Evolutionary conservation across 2,797 vertebrate species (phyloP).

Genomic region (Schizothorax lantsangensis): DNA sequence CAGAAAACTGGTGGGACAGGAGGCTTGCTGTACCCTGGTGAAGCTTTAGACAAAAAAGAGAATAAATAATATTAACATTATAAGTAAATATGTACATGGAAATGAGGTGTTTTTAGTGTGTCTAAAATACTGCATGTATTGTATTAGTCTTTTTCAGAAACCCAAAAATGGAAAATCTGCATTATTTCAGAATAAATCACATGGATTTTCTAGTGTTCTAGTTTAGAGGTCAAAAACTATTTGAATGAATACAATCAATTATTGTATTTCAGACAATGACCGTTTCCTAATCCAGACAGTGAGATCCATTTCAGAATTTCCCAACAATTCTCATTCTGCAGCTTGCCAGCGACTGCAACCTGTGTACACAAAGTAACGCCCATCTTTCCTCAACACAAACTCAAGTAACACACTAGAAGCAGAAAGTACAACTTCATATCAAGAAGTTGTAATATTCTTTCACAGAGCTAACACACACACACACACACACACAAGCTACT

Average conservation of each 20-base stretch:
- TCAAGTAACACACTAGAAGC: neutral
- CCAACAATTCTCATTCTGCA: neutral
- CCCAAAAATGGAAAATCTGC: neutral
- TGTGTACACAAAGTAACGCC: neutral
- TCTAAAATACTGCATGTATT: neutral
- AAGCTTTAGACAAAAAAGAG: slow-evolving; percentile 77
- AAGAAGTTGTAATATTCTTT: neutral
- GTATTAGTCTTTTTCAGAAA: neutral
- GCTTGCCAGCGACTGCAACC: neutral
- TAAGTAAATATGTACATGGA: neutral
- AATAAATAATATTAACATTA: neutral
- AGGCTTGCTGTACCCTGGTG: slow-evolving; percentile 93
- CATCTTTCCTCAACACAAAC: neutral
- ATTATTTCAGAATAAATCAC: neutral
- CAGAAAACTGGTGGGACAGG: slow-evolving; percentile 86
- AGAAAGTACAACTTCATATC: neutral
- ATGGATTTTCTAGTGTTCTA: neutral
- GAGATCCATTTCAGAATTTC: neutral
- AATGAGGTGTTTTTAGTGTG: neutral
- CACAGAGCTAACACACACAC: slow-evolving; percentile 5
- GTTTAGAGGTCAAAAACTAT: neutral
- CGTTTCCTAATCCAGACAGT: slow-evolving; percentile 17
- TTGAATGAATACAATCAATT: neutral
- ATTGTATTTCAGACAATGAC: neutral
- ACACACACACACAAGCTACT: neutral